Evolutionary conservation across 2,113 vertebrate species (phyloP).

Genomic region (Syrmaticus mikado): DNA sequence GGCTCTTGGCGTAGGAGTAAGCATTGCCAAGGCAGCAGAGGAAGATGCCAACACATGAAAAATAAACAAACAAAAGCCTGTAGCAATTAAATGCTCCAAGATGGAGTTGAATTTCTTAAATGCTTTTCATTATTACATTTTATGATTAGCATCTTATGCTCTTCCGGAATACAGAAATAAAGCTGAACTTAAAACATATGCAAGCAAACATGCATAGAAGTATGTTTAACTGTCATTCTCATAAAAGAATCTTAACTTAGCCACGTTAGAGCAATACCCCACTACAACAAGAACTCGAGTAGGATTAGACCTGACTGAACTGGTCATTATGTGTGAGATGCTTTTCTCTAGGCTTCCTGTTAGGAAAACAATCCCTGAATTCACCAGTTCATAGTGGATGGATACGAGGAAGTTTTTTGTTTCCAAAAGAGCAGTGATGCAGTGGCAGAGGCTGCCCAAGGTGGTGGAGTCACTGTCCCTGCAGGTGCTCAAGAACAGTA

Average conservation of each 20-base stretch:
- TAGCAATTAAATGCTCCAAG: neutral
- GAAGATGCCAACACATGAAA: neutral
- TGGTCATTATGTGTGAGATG: neutral
- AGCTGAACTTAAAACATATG: conserved; percentile 18
- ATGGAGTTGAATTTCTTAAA: neutral
- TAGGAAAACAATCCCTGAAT: neutral
- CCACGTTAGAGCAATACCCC: neutral
- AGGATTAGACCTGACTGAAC: neutral
- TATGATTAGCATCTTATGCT: neutral
- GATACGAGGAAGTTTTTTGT: too few relatives aligned
- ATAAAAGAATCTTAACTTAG: neutral
- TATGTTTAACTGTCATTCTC: conserved; percentile 14
- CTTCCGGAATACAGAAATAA: neutral
- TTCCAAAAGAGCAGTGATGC: too few relatives aligned
- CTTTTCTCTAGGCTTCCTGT: neutral
- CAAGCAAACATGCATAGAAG: neutral
- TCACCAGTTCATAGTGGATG: neutral
- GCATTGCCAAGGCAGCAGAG: neutral
- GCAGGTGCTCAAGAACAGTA: too few relatives aligned
- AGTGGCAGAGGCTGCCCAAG: neutral
- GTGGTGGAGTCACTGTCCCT: too few relatives aligned
- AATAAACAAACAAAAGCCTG: conserved; percentile 17
- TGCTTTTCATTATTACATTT: neutral
- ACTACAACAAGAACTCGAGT: neutral
- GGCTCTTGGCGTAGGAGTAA: neutral